phyloP scores from a whole-genome alignment of 2,888 invertebrate species.

The Volucella inanis region DNA sequence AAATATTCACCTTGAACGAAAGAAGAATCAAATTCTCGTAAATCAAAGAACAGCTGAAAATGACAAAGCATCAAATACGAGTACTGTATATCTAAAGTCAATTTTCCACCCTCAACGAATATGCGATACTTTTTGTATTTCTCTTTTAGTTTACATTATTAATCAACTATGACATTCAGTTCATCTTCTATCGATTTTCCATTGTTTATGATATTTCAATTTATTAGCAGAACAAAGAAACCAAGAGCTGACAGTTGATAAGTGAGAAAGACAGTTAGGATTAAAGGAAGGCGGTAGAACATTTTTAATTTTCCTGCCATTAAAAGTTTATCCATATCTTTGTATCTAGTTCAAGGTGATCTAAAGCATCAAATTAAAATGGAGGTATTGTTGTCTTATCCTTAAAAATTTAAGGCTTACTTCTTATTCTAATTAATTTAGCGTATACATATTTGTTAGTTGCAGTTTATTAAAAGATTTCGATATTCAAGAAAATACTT shows the following conservation, averaged over 20 bases:
- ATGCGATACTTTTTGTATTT: background rate
- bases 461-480: no score
- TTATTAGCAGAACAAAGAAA: conserved; percentile 20
- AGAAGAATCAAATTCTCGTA: background rate
- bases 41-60: background rate
- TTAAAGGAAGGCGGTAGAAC: conserved; percentile 49
- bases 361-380: no score
- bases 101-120: conserved; percentile 1
- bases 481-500: no score
- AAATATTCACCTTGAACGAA: conserved; percentile 26
- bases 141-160: conserved; percentile 21
- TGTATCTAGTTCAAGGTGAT: no score
- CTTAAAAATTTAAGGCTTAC: no score
- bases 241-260: conserved; percentile 13
- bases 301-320: conserved; percentile 33
- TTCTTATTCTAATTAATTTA: no score
- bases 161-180: conserved; percentile 34
- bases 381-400: no score
- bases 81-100: background rate
- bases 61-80: background rate
- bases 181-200: conserved; percentile 24
- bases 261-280: conserved; percentile 25
- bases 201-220: conserved; percentile 52
- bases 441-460: no score
- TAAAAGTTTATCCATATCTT: background rate